phyloP scores from a whole-genome alignment of 2,113 vertebrate genomes.

The Equus przewalskii region DNA sequence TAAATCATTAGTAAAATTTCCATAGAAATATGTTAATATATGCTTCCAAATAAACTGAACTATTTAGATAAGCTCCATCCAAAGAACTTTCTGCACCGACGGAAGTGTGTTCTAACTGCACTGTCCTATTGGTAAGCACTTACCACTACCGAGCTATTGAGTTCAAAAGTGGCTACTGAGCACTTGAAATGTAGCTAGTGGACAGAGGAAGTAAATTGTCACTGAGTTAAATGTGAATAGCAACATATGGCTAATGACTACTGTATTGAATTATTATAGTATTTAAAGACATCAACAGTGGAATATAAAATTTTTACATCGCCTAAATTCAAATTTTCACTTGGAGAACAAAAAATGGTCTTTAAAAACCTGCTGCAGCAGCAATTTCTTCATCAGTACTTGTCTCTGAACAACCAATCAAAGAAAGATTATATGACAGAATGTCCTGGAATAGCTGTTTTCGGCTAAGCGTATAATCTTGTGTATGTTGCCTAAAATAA shows the following conservation, averaged over 20 bases:
- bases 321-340: slow-evolving; percentile 54
- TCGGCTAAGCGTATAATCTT: slow-evolving; percentile 93
- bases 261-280: neutral
- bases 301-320: slow-evolving; percentile 30
- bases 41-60: slow-evolving; percentile 47
- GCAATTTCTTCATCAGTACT: slow-evolving; percentile 92
- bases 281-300: slow-evolving; percentile 23
- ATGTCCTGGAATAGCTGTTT: slow-evolving; percentile 97
- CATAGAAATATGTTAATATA: neutral
- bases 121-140: neutral
- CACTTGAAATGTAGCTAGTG: neutral
- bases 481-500: slow-evolving; percentile 96
- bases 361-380: slow-evolving; percentile 92
- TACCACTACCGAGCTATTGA: neutral
- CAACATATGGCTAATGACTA: neutral
- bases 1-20: slow-evolving; percentile 31
- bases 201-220: neutral
- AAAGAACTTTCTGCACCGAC: neutral
- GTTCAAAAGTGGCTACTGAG: neutral
- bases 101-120: neutral
- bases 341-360: neutral
- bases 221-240: neutral
- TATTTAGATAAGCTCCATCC: neutral
- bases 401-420: slow-evolving; percentile 95
- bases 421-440: slow-evolving; percentile 95